Percentiles rank a stretch among this genome's conserved stretches.
These are phyloP conservation scores for Pardalotus punctatus DNA, from an alignment of 2,113 vertebrate genomes.

Conservation along the genomic window DNA sequence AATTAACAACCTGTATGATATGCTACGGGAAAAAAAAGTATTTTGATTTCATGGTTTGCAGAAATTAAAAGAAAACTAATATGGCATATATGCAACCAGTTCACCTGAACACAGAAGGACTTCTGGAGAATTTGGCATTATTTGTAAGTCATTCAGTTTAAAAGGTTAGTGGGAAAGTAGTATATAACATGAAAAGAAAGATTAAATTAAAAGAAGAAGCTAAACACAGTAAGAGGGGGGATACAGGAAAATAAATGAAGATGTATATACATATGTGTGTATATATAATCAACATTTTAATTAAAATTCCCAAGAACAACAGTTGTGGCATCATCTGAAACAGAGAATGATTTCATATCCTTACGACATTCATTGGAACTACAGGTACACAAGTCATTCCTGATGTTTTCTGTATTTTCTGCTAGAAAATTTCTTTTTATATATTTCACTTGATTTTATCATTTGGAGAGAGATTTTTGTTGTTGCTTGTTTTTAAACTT, in stretches of 20 bases:
- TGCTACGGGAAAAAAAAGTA: background rate
- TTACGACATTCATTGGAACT: background rate
- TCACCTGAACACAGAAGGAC: background rate
- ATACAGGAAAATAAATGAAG: background rate
- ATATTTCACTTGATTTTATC: background rate
- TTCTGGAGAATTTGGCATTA: background rate
- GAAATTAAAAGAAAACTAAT: background rate
- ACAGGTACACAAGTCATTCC: background rate
- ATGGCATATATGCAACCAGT: background rate
- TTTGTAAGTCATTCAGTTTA: background rate
- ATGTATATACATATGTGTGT: too few relatives aligned
- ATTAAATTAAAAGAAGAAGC: background rate
- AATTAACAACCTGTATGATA: background rate
- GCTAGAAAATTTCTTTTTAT: background rate
- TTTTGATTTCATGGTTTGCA: background rate
- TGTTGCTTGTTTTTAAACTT: background rate
- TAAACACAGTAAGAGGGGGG: background rate
- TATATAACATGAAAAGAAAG: background rate
- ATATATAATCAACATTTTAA: background rate
- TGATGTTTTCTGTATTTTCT: background rate
- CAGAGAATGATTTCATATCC: background rate
- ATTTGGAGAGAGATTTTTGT: background rate
- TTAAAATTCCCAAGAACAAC: background rate
- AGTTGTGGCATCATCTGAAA: background rate
- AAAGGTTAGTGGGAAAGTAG: background rate